phyloP scores from a whole-genome alignment of 2,888 invertebrate species.

The Dryobotodes eremita region DNA sequence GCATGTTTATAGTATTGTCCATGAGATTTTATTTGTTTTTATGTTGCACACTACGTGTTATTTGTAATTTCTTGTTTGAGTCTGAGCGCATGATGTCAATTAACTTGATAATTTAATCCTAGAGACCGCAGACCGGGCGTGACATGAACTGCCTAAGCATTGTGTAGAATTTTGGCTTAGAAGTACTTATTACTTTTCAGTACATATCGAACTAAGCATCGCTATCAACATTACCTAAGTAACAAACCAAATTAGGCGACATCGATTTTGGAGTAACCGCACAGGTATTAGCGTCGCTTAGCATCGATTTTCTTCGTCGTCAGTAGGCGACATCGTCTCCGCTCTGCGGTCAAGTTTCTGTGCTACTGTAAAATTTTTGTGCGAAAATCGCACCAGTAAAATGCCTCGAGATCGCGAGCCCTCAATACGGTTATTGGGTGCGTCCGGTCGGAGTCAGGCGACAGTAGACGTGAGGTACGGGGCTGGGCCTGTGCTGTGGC shows the following conservation, averaged over 20 bases:
- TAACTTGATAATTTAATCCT: conserved; percentile 67
- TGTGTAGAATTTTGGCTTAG: conserved; percentile 47
- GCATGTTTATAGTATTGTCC: conserved; percentile 66
- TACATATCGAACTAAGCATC: conserved; percentile 60
- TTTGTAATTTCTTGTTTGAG: conserved; percentile 88
- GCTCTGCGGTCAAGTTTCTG: conserved; percentile 62
- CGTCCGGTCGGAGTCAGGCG: conserved; percentile 76
- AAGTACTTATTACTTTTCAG: conserved; percentile 38
- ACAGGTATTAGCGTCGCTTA: conserved; percentile 56
- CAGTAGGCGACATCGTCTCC: conserved; percentile 40
- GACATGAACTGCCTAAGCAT: conserved; percentile 56
- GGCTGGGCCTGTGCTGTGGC: neutral
- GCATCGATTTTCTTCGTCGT: conserved; percentile 48
- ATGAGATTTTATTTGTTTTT: conserved; percentile 65
- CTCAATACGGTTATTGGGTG: conserved; percentile 78
- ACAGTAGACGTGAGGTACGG: conserved; percentile 62
- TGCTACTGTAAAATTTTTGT: conserved; percentile 45
- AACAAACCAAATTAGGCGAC: conserved; percentile 37
- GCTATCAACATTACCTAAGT: conserved; percentile 52
- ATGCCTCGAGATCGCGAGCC: conserved; percentile 79
- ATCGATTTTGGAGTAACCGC: conserved; percentile 33
- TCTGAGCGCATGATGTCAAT: conserved; percentile 76
- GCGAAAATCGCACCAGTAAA: conserved; percentile 66
- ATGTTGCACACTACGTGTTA: conserved; percentile 74
- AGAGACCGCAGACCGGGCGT: conserved; percentile 66